Conservation (phyloP, 30 jellyfish, hydroid and myxozoan species). For the Clytia hemisphaerica region DNA sequence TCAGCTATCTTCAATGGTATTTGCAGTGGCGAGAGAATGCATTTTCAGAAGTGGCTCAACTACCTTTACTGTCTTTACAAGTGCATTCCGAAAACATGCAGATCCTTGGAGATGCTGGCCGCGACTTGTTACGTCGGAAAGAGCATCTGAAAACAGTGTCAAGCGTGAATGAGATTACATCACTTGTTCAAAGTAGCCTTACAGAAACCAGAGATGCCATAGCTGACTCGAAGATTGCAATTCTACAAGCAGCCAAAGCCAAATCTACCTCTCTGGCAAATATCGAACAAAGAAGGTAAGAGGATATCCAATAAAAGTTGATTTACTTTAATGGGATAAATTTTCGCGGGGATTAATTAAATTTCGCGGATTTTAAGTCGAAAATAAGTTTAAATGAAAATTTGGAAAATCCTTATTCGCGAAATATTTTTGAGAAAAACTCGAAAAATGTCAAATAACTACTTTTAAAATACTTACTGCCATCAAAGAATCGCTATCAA, state of each 20-base stretch:
- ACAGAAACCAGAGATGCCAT: neutral
- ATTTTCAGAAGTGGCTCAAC: slow-evolving; percentile 4
- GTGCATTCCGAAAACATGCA: slow-evolving; percentile 3
- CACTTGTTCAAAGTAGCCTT: neutral
- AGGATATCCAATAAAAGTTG: no score
- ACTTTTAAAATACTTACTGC: no score
- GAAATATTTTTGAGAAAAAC: no score
- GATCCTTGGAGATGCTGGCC: slow-evolving; percentile 28
- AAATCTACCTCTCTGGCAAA: slow-evolving; percentile 19
- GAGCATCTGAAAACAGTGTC: neutral
- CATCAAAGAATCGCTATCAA: no score
- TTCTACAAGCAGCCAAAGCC: slow-evolving; percentile 1
- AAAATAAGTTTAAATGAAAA: no score
- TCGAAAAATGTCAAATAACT: no score
- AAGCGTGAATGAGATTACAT: neutral
- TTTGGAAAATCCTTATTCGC: no score
- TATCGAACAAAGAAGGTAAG: slow-evolving; percentile 8
- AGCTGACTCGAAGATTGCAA: slow-evolving; percentile 5
- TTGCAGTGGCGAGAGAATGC: neutral
- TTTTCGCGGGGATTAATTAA: no score
- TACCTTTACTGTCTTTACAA: slow-evolving; percentile 14
- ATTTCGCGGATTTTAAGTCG: no score
- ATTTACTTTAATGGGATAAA: no score
- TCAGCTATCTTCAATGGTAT: neutral
- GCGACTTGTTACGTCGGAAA: slow-evolving; percentile 1